These are phyloP conservation scores for Laticauda laticaudata DNA, from an alignment of 2,113 vertebrate species.

Conservation along the genomic window DNA sequence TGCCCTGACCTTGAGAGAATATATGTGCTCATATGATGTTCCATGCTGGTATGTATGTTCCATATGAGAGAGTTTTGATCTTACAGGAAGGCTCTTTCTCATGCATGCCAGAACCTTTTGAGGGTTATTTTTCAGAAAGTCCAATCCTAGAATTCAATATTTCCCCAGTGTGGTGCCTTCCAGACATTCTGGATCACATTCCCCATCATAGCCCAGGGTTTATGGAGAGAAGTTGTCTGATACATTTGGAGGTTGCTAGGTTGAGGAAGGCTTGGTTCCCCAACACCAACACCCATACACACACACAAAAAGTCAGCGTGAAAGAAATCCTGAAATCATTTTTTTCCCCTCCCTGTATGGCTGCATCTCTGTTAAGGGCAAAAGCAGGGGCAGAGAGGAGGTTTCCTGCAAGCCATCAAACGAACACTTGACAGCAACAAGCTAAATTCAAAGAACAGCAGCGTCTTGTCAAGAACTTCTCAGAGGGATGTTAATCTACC, in stretches of 20 bases:
- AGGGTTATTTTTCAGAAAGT: constrained; percentile 65
- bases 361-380: neutral
- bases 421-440: neutral
- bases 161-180: neutral
- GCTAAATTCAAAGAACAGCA: neutral
- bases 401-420: neutral
- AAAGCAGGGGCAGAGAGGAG: neutral
- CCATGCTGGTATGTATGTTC: neutral
- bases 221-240: neutral
- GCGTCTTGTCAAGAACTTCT: neutral
- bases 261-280: neutral
- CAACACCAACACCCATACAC: no score
- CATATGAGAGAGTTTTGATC: constrained; percentile 61
- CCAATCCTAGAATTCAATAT: constrained; percentile 20
- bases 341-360: neutral
- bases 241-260: neutral
- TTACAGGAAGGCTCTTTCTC: constrained; percentile 49
- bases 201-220: neutral
- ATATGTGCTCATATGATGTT: rapidly evolving
- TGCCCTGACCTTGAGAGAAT: neutral
- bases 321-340: neutral
- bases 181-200: neutral
- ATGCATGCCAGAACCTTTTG: constrained; percentile 60
- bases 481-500: neutral
- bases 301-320: neutral